phyloP scores from a whole-genome alignment of 2,113 vertebrate genomes.

The Taurulus bubalis region DNA sequence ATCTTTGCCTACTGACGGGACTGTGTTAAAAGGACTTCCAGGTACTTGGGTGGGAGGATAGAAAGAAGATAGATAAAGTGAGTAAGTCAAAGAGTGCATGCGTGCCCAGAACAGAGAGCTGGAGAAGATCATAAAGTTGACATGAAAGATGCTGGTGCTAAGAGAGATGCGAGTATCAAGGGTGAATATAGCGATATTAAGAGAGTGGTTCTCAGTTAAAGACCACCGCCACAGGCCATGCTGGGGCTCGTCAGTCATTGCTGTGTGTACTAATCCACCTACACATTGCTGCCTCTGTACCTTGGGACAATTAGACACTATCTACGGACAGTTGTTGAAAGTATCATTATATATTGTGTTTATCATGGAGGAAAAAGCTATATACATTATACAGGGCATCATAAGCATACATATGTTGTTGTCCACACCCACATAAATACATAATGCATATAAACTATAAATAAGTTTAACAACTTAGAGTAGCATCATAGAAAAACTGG shows the following conservation, averaged over 20 bases:
- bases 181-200: conserved; percentile 65
- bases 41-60: conserved; percentile 54
- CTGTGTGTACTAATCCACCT: conserved; percentile 55
- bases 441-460: neutral
- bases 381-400: neutral
- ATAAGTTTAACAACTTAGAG: conserved; percentile 26
- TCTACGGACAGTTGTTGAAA: conserved; percentile 17
- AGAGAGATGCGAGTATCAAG: conserved; percentile 66
- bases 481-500: conserved; percentile 1
- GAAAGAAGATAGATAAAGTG: conserved; percentile 44
- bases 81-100: conserved; percentile 43
- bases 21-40: conserved; percentile 61
- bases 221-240: conserved; percentile 58
- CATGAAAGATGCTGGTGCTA: conserved; percentile 67
- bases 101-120: conserved; percentile 25
- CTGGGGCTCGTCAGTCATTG: conserved; percentile 45
- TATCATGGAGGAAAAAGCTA: conserved; percentile 13
- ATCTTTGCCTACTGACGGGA: conserved; percentile 43
- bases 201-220: conserved; percentile 63
- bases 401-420: conserved; percentile 8
- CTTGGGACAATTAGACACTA: conserved; percentile 37
- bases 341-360: conserved; percentile 12
- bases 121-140: conserved; percentile 64
- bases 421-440: conserved; percentile 28
- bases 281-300: conserved; percentile 22